A percentile compares a stretch with the other conserved stretches of the same genome.
phyloP scores from a whole-genome alignment of 2,113 vertebrate genomes.

The Gavia stellata region DNA sequence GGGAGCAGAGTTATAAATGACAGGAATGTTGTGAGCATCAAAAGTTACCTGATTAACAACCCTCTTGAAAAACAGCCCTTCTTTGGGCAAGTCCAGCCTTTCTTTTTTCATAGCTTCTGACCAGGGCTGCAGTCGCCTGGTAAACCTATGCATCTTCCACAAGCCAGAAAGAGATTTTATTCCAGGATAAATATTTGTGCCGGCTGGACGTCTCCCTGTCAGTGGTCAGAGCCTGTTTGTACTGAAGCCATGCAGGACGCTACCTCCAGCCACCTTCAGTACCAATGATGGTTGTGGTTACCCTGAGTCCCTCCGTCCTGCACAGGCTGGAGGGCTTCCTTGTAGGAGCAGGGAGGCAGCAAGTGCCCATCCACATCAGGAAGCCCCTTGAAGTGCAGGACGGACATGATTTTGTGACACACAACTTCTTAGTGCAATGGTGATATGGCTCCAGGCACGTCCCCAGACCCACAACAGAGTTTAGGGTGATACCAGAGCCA shows the following conservation, averaged over 20 bases:
- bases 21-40: neutral
- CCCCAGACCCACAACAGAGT: neutral
- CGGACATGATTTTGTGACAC: neutral
- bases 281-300: neutral
- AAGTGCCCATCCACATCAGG: neutral
- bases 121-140: neutral
- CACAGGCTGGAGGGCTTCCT: neutral
- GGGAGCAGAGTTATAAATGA: neutral
- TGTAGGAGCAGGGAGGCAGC: neutral
- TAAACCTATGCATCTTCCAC: neutral
- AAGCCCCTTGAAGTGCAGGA: neutral
- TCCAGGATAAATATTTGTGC: neutral
- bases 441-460: neutral
- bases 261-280: fast-evolving
- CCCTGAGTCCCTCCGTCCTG: neutral
- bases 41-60: neutral
- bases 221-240: neutral
- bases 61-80: neutral
- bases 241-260: neutral
- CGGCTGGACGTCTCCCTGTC: neutral
- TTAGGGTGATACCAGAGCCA: neutral
- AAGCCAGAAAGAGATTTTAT: neutral
- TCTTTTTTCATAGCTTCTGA: neutral
- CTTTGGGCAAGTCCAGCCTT: neutral
- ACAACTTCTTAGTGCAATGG: neutral